These are phyloP conservation scores for Tympanoctomys barrerae DNA, from an alignment of 2,797 vertebrate genomes.

Conservation along the genomic window DNA sequence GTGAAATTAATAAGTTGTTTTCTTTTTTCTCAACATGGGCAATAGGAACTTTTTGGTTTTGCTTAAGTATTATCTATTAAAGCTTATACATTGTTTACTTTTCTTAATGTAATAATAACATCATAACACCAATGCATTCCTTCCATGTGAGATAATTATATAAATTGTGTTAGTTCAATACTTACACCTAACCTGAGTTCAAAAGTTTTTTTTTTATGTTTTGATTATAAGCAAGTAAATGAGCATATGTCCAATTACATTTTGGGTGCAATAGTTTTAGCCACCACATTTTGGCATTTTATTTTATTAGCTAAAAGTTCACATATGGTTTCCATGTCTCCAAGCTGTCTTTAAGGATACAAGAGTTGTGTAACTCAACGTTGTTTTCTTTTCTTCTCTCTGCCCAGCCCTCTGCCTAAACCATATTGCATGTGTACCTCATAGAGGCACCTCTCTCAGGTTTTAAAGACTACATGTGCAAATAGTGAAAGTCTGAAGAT, in stretches of 20 bases:
- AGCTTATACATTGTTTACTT: conserved; percentile 86
- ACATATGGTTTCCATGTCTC: conserved; percentile 92
- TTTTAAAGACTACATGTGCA: conserved; percentile 71
- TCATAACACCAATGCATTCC: conserved; percentile 82
- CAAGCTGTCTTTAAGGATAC: conserved; percentile 88
- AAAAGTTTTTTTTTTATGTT: conserved; percentile 87
- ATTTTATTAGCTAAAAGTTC: conserved; percentile 90
- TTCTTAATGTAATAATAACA: conserved; percentile 85
- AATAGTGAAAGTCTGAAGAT: conserved; percentile 83
- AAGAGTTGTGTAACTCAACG: conserved; percentile 86
- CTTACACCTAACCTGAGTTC: conserved; percentile 88
- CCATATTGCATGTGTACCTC: conserved; percentile 83
- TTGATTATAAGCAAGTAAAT: conserved; percentile 90
- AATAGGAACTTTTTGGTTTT: conserved; percentile 75
- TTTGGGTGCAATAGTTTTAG: conserved; percentile 89
- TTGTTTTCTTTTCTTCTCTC: conserved; percentile 83
- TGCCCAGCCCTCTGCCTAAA: conserved; percentile 67
- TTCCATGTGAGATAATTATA: conserved; percentile 88
- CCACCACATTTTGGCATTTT: conserved; percentile 89
- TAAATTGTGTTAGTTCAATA: conserved; percentile 86
- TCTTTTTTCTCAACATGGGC: conserved; percentile 51
- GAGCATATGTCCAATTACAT: conserved; percentile 91
- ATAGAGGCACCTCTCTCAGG: conserved; percentile 29
- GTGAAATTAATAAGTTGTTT: conserved; percentile 81
- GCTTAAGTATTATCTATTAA: conserved; percentile 86